These are phyloP conservation scores for Peromyscus leucopus DNA, from an alignment of 2,113 vertebrate genomes.

Conservation along the genomic window DNA sequence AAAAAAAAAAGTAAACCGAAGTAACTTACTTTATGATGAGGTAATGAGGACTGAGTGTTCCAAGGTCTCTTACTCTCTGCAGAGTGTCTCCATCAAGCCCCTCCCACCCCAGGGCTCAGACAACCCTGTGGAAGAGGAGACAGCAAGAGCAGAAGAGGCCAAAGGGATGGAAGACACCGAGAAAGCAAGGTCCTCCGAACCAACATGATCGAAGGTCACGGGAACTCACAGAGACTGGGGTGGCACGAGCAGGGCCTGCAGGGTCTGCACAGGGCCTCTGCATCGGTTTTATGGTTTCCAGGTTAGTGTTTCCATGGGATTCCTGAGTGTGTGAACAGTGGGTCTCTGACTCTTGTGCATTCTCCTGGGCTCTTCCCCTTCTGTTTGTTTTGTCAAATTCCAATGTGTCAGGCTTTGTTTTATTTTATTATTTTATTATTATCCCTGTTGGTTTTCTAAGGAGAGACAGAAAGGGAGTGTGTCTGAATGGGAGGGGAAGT, in stretches of 20 bases:
- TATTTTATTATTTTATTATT: not conserved
- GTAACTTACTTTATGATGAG: not conserved
- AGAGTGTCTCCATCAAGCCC: not conserved
- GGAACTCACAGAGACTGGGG: not conserved
- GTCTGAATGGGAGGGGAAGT: not conserved
- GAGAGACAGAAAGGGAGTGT: not conserved
- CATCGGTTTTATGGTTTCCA: not conserved
- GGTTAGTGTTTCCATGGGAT: not conserved
- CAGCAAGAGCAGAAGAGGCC: not conserved
- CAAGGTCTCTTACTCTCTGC: not conserved
- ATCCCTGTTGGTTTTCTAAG: not conserved
- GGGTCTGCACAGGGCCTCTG: not conserved
- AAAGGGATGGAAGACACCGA: not conserved
- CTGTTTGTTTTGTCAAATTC: not conserved
- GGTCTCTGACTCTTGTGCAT: not conserved
- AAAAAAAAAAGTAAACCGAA: conserved; percentile 39
- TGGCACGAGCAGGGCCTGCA: not conserved
- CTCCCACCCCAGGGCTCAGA: not conserved
- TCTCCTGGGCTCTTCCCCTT: not conserved
- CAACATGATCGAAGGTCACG: not conserved
- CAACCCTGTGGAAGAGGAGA: not conserved
- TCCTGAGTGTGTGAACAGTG: not conserved
- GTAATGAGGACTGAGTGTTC: not conserved
- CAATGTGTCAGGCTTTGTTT: not conserved
- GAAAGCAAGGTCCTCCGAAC: not conserved